Conservation (phyloP, 2,797 vertebrate genomes). For the Paedocypris micromegethes region DNA sequence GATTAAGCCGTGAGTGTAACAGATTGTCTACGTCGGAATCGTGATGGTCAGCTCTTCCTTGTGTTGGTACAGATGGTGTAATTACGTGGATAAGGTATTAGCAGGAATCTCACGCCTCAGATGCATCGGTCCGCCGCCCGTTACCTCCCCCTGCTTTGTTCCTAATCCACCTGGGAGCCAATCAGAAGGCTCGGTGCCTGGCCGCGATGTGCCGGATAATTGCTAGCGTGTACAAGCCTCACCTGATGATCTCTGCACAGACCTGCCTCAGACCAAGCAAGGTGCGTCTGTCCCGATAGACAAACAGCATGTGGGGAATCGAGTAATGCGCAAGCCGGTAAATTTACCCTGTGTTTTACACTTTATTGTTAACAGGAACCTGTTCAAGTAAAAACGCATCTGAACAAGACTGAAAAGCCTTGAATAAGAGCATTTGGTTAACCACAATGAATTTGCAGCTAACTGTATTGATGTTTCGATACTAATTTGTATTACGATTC, state of each 20-base stretch:
- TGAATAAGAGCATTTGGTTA: too few species aligned
- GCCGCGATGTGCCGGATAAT: slow-evolving; percentile 31
- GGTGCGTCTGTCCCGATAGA: slow-evolving; percentile 41
- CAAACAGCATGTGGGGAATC: slow-evolving; percentile 1
- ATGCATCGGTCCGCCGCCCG: slow-evolving; percentile 55
- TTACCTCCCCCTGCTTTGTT: slow-evolving; percentile 57
- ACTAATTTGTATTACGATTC: too few species aligned
- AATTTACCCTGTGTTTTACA: neutral
- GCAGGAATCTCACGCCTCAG: slow-evolving; percentile 63
- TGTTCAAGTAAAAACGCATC: too few species aligned
- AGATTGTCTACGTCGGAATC: neutral
- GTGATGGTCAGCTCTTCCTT: slow-evolving; percentile 26
- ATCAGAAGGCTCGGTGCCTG: slow-evolving; percentile 68
- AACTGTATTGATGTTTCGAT: too few species aligned
- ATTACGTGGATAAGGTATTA: slow-evolving; percentile 76
- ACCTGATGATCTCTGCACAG: slow-evolving; percentile 49
- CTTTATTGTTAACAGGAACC: too few species aligned
- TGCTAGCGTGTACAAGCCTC: slow-evolving; percentile 12
- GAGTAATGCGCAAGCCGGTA: slow-evolving; percentile 7
- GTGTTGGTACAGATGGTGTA: slow-evolving; percentile 76
- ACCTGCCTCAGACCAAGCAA: slow-evolving; percentile 45
- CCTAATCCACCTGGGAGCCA: slow-evolving; percentile 79
- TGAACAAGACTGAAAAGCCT: too few species aligned
- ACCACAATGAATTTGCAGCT: too few species aligned
- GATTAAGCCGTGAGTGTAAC: slow-evolving; percentile 2